Evolutionary conservation across 2,797 vertebrate genomes (phyloP).

Genomic region (Prunella strophiata): DNA sequence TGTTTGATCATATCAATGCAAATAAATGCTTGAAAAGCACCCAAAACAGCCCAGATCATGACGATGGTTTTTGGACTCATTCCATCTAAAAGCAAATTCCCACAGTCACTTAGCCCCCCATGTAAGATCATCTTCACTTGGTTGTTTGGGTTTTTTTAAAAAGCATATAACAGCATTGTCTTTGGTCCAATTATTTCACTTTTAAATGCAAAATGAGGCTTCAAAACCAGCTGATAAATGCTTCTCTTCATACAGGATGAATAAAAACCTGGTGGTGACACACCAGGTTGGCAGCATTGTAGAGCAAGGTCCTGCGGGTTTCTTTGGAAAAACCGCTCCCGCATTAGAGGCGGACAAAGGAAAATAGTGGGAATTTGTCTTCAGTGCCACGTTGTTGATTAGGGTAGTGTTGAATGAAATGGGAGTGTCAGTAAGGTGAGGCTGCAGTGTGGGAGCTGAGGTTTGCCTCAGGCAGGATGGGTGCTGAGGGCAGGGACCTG

Average conservation of each 20-base stretch:
- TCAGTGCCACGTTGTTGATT: rapidly evolving
- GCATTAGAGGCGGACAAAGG: not conserved
- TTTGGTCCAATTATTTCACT: conserved; percentile 52
- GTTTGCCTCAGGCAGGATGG: not conserved
- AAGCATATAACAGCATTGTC: not conserved
- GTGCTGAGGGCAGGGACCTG: rapidly evolving
- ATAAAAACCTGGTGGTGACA: conserved; percentile 22
- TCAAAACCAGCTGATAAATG: conserved; percentile 32
- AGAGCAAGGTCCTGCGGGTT: not conserved
- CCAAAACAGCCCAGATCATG: conserved; percentile 45
- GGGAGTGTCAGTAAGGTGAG: not conserved
- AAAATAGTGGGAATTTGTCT: not conserved
- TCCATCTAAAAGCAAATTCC: conserved; percentile 49
- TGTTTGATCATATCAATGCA: conserved; percentile 60
- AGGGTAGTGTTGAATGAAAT: not conserved
- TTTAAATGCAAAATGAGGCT: conserved; percentile 56
- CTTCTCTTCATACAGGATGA: conserved; percentile 17
- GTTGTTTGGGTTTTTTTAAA: not conserved
- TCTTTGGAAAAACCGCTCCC: not conserved
- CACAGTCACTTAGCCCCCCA: conserved; percentile 13
- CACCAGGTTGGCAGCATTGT: not conserved
- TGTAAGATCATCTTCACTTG: not conserved
- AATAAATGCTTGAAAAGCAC: conserved; percentile 60
- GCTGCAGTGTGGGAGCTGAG: not conserved
- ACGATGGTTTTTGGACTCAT: not conserved